Evolutionary conservation across 1,140 invertebrate species (phyloP), one percentile per base, ranked within the genome.

Genomic region (Physella acuta): DNA sequence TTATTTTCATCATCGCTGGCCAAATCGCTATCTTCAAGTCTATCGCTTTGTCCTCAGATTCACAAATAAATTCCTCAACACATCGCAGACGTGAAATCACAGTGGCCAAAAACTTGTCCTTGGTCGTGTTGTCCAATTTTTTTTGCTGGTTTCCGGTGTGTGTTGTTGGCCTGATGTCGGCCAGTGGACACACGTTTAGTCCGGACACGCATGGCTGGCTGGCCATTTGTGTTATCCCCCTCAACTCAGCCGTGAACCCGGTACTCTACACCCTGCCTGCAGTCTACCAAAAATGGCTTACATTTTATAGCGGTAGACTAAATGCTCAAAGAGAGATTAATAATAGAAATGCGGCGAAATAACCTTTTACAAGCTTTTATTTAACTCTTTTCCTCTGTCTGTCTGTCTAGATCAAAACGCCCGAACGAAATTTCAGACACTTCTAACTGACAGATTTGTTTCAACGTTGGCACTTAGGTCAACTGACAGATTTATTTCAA

Each of bases 101-200:
- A 72, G 58, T 78, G 26, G 76, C 76, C 17, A 71, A 71, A 58
- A 71, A 66, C 16, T 52, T 76, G 2, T 71, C 71, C 36, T 31
- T 78, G 1, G 69, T 78, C 1, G 76, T 73, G 0, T 33, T 76
- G 44, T 70, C 70, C 1, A 67, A 78, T 53, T 78, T 75, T 55
- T 14, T 74, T 0, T 76, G 75, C 52, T 75, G 73, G 77, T 76
- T 75, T 69, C 75, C 75, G 2, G 68, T 78, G 30, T 68, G 72
- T 30, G 26, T 73, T 30, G 76, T 78, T 69, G 77, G 77, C 72
- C 62, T 76, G 16, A 34, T 73, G 39, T 58, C 73, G 31, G 33
- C 73, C 24, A 51, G 3, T 36, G 73, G 71, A 1, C 16, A 36
- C 8, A 5, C n/a, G 4, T 71, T 76, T 34, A 44, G 64, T 14